Evolutionary conservation across 2,797 vertebrate genomes (phyloP), one percentile per base, ranked within the genome.

Genomic region (Triplophysa yarkandensis): DNA sequence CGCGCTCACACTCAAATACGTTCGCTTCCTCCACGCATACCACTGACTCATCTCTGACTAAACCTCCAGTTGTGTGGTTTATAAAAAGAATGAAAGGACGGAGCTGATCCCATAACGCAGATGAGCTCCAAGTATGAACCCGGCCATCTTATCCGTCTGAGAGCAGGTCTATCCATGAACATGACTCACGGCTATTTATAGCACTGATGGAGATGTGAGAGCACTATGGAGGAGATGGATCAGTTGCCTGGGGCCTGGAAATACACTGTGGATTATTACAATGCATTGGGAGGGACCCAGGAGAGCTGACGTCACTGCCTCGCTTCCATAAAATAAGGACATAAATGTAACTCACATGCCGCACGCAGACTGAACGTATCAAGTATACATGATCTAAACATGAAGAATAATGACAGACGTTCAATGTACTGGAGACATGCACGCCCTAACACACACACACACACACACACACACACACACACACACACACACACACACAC

Each of bases 181-280:
- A 80, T 83, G 80, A 84, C 69, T 84, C 81, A 83, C 48, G 27
- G 77, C 73, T 84, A 83, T 81, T 81, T 80, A 76, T 77, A 84
- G 76, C 21, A 23, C 61, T 25, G 52, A 76, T 34, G 48, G 65
- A 79, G 68, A 72, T 71, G 16, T 65, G 64, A 74, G 78, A 77
- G 62, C 13, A 55, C 67, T 65, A 80, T 68, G 78, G 48, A 34
- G 17, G 66, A 75, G 43, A 75, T 46, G 43, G 72, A 80, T 80
- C 78, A 76, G 64, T 78, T 76, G 44, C 64, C 78, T 13, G 4
- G 13, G 68, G 60, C 64, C 39, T 44, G 67, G 25, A 66, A 78
- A 80, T 76, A 67, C 79, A 58, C 74, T 21, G 27, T 52, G 3
- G 50, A 50, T 68, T 68, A 69, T 76, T 58, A n/a, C 41, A 80